Conservation (phyloP, 2,113 vertebrate species). For the Rousettus leschenaultii region DNA sequence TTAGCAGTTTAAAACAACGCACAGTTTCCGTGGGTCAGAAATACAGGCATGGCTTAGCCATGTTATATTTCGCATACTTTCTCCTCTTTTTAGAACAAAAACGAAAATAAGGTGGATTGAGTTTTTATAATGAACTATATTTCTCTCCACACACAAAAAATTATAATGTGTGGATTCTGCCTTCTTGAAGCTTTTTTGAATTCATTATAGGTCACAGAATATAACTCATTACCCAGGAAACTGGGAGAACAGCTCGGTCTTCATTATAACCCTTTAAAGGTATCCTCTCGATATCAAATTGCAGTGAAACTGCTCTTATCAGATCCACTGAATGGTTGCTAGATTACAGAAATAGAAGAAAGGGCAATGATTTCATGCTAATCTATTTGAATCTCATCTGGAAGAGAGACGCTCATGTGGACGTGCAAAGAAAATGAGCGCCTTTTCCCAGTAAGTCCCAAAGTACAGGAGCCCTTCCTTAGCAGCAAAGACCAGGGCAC, state of each 20-base stretch:
- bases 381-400: constrained; percentile 7
- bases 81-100: background rate
- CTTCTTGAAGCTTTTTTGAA: background rate
- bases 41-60: background rate
- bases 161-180: background rate
- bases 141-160: background rate
- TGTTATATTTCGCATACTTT: background rate
- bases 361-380: constrained; percentile 23
- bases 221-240: background rate
- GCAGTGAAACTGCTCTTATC: constrained; percentile 8
- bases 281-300: background rate
- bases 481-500: background rate
- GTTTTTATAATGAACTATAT: background rate
- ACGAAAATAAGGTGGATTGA: background rate
- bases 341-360: constrained; percentile 24
- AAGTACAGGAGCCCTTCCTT: constrained; percentile 10
- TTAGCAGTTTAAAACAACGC: background rate
- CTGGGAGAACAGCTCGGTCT: background rate
- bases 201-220: background rate
- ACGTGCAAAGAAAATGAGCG: constrained; percentile 49
- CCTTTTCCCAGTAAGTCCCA: background rate
- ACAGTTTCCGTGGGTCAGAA: background rate
- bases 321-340: background rate
- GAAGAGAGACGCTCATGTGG: background rate
- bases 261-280: background rate